A percentile compares a stretch with the other conserved stretches of the same genome.
Conservation (phyloP, 2,797 vertebrate species). For the Sphenopsis melanotis region DNA sequence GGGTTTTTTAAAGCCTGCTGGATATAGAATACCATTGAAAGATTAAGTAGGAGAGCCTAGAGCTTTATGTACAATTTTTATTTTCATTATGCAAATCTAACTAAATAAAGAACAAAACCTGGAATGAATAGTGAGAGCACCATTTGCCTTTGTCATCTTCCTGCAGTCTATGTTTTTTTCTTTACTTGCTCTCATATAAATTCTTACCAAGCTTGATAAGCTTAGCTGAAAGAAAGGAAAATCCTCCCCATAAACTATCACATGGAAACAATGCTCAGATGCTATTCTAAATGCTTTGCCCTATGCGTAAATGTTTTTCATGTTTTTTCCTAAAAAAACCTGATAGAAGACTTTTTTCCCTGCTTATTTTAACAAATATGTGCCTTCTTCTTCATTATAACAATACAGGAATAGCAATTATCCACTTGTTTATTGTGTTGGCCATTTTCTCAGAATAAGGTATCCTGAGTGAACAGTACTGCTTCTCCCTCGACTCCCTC, state of each 20-base stretch:
- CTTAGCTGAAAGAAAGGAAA: neutral
- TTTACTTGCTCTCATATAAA: neutral
- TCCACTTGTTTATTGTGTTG: neutral
- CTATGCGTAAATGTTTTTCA: neutral
- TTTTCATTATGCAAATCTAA: neutral
- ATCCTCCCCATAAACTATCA: neutral
- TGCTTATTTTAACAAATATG: neutral
- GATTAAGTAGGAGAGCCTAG: neutral
- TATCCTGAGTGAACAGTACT: neutral
- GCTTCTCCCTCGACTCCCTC: neutral
- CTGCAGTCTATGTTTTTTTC: neutral
- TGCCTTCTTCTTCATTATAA: neutral
- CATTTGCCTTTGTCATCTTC: neutral
- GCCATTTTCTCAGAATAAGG: neutral
- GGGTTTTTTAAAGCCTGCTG: neutral
- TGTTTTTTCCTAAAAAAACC: neutral
- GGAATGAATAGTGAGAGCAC: neutral
- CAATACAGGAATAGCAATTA: neutral
- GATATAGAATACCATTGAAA: neutral
- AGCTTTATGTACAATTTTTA: neutral
- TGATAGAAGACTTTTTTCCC: neutral
- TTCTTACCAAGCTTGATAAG: neutral
- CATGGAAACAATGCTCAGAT: neutral
- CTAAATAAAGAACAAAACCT: neutral
- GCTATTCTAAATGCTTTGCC: neutral